Evolutionary conservation across 2,113 vertebrate species (phyloP).

Genomic region (Lontra canadensis): DNA sequence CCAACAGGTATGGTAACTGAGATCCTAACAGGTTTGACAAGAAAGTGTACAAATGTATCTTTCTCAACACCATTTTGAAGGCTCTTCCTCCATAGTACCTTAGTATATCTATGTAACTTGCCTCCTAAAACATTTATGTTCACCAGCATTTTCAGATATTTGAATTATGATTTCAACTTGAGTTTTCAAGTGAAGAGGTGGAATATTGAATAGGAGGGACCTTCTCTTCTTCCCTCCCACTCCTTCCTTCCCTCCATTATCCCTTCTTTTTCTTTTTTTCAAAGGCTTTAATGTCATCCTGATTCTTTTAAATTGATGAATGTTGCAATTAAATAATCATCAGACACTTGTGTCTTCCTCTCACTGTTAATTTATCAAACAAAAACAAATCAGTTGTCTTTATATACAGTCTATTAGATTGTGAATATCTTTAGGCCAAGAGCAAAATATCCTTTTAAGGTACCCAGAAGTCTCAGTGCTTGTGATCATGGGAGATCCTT

Average conservation of each 20-base stretch:
- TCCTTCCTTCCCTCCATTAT: neutral
- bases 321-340: conserved; percentile 18
- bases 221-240: fast-evolving
- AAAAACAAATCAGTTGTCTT: neutral
- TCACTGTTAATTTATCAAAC: neutral
- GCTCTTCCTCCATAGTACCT: neutral
- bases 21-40: neutral
- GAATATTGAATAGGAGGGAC: neutral
- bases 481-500: neutral
- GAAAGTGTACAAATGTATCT: neutral
- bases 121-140: neutral
- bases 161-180: neutral
- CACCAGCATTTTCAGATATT: neutral
- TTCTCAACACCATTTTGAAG: neutral
- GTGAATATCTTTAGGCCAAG: neutral
- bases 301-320: neutral
- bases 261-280: neutral
- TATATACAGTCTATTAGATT: neutral
- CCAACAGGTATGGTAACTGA: neutral
- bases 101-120: neutral
- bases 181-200: neutral
- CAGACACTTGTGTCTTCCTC: neutral
- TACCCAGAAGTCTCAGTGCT: neutral
- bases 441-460: neutral
- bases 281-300: neutral